Evolutionary conservation across 2,797 vertebrate species (phyloP).

Genomic region (Acrossocheilus wenchowensis): DNA sequence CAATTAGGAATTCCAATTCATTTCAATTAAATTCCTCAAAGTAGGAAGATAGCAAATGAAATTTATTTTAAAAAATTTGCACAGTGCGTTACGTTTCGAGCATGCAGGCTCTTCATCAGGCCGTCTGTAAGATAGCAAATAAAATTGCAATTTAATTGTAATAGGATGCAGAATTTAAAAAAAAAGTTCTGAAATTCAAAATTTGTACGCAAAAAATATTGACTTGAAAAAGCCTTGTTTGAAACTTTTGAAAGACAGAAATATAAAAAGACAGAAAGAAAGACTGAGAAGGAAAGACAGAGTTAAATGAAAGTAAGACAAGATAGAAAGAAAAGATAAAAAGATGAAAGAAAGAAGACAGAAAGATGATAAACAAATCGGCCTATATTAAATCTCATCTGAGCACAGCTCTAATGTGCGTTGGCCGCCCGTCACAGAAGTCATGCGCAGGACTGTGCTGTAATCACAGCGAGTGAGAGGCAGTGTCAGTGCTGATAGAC

Average conservation of each 20-base stretch:
- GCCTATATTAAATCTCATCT: not conserved
- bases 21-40: not conserved
- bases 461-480: slow-evolving; percentile 5
- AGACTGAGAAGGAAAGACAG: not conserved
- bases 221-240: not conserved
- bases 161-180: not conserved
- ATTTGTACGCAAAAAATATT: not conserved
- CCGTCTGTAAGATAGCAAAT: not conserved
- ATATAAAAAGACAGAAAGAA: not conserved
- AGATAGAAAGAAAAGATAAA: no score
- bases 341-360: not conserved
- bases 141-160: not conserved
- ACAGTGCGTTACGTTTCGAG: no score
- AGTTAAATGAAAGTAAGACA: not conserved
- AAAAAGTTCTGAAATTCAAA: not conserved
- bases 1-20: not conserved
- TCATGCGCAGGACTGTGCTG: not conserved
- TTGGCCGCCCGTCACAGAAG: not conserved
- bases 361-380: not conserved
- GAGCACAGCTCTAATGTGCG: not conserved
- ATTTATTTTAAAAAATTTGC: no score
- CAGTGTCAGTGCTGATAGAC: slow-evolving; percentile 16
- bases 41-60: not conserved
- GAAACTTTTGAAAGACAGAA: not conserved
- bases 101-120: no score